A percentile compares a stretch with the other conserved stretches of the same genome.
Conservation (phyloP, 2,888 invertebrate genomes). For the Eumacrocentrus americanus region DNA sequence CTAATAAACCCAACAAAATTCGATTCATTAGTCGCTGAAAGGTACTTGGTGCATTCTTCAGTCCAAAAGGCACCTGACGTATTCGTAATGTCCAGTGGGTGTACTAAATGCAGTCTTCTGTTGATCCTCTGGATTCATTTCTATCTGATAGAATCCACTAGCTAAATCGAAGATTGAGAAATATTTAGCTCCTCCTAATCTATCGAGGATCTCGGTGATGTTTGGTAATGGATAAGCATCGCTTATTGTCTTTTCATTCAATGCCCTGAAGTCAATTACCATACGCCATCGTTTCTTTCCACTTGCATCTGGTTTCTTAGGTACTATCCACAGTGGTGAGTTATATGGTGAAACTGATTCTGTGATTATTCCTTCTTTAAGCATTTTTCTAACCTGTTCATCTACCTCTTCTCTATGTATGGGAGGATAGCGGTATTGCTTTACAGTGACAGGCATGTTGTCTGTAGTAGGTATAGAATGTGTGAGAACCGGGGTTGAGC, state of each 20-base stretch:
- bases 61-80: slow-evolving; percentile 24
- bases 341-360: slow-evolving; percentile 20
- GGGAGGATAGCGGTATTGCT: slow-evolving; percentile 20
- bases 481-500: neutral
- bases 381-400: neutral
- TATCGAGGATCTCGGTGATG: neutral
- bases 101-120: slow-evolving; percentile 31
- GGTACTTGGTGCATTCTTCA: neutral
- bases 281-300: slow-evolving; percentile 7
- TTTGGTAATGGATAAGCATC: slow-evolving; percentile 13
- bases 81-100: slow-evolving; percentile 39
- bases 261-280: slow-evolving; percentile 29
- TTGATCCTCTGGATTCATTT: slow-evolving; percentile 21
- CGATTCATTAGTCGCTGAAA: neutral
- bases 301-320: neutral
- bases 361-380: neutral
- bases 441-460: slow-evolving; percentile 4
- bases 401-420: slow-evolving; percentile 2
- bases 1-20: neutral
- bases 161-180: slow-evolving; percentile 16
- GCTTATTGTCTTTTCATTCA: slow-evolving; percentile 5
- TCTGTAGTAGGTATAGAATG: slow-evolving; percentile 10
- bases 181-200: slow-evolving; percentile 20
- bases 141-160: slow-evolving; percentile 46
- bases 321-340: slow-evolving; percentile 18